Conservation (phyloP, 1,140 invertebrate species). For the Gryllus bimaculatus region DNA sequence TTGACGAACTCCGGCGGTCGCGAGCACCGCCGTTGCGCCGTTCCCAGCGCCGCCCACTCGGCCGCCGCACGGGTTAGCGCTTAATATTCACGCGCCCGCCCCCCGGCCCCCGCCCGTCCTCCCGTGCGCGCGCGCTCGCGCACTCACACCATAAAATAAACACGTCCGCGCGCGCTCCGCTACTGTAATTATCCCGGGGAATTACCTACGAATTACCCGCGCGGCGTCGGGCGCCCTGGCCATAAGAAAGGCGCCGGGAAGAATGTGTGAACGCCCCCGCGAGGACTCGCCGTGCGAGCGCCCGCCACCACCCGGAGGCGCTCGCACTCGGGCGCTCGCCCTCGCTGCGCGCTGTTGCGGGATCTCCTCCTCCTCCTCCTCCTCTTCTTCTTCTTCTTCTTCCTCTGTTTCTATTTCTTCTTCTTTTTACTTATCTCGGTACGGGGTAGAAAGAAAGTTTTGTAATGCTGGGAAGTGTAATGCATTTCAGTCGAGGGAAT, state of each 20-base stretch:
- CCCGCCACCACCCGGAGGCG: no score
- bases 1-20: background rate
- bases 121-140: no score
- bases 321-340: no score
- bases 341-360: background rate
- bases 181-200: background rate
- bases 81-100: background rate
- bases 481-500: no score
- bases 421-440: background rate
- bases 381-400: background rate
- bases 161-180: background rate
- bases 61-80: background rate
- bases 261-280: background rate
- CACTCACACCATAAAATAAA: conserved; percentile 1
- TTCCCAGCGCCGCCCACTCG: background rate
- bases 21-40: no score
- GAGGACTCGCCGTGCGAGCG: background rate
- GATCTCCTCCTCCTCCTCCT: background rate
- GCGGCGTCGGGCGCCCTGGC: no score
- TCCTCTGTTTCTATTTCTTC: background rate
- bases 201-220: background rate
- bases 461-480: no score
- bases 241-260: background rate
- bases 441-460: no score
- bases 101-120: no score